phyloP scores from a whole-genome alignment of 2,113 vertebrate species.

The Syngnathus floridae region DNA sequence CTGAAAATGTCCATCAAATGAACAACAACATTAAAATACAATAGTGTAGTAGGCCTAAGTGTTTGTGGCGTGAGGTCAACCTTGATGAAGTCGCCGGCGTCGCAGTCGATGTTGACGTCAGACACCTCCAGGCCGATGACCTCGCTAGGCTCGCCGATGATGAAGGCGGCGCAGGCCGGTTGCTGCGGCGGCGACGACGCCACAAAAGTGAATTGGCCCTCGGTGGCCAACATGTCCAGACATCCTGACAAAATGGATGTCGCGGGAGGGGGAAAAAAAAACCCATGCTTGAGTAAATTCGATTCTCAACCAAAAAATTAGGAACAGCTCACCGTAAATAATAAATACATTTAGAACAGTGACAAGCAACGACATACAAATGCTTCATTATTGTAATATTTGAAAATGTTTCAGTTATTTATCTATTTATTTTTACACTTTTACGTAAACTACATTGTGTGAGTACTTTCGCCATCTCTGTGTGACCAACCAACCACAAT shows the following conservation, averaged over 20 bases:
- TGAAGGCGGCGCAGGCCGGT: constrained; percentile 59
- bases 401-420: too few relatives aligned
- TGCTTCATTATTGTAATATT: too few relatives aligned
- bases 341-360: too few relatives aligned
- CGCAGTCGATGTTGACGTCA: constrained; percentile 64
- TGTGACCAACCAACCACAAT: too few relatives aligned
- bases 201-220: constrained; percentile 60
- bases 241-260: constrained; percentile 45
- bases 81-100: constrained; percentile 65
- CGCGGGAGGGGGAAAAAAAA: neutral
- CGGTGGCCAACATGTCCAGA: constrained; percentile 66
- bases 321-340: too few relatives aligned
- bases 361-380: too few relatives aligned
- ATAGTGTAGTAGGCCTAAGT: too few relatives aligned
- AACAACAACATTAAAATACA: too few relatives aligned
- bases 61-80: constrained; percentile 24
- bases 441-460: too few relatives aligned
- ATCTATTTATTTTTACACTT: too few relatives aligned
- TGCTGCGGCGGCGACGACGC: constrained; percentile 53
- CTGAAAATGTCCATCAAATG: constrained; percentile 47
- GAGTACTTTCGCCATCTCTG: too few relatives aligned
- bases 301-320: too few relatives aligned
- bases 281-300: neutral
- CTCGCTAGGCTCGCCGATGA: constrained; percentile 63
- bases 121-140: constrained; percentile 64